Evolutionary conservation across 2,888 invertebrate genomes (phyloP).

Genomic region (Pseudococcus jackbeardsleyi): DNA sequence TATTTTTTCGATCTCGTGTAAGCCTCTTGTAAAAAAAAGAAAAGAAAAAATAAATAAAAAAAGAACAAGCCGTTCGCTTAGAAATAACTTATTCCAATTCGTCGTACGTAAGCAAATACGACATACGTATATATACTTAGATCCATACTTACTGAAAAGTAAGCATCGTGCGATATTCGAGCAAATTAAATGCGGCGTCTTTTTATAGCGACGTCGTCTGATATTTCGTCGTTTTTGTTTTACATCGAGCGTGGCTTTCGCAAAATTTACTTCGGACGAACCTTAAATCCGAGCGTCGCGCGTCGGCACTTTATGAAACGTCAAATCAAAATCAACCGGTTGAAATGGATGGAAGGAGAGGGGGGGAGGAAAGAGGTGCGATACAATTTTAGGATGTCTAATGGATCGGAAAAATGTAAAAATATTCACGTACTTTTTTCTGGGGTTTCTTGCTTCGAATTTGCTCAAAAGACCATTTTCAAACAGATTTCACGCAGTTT

Average conservation of each 20-base stretch:
- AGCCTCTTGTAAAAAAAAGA: constrained; percentile 28
- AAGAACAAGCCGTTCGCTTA: background rate
- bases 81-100: constrained; percentile 20
- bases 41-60: too few relatives aligned
- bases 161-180: background rate
- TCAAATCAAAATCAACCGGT: too few relatives aligned
- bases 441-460: too few relatives aligned
- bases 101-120: background rate
- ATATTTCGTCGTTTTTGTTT: background rate
- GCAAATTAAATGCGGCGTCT: background rate
- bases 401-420: too few relatives aligned
- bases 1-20: constrained; percentile 40
- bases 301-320: too few relatives aligned
- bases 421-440: too few relatives aligned
- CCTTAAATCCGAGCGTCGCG: too few relatives aligned
- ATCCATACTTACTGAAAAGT: background rate
- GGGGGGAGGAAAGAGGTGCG: too few relatives aligned
- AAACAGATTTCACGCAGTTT: too few relatives aligned
- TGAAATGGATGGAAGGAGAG: too few relatives aligned
- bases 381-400: too few relatives aligned
- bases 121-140: background rate
- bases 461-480: too few relatives aligned
- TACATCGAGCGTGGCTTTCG: background rate
- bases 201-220: background rate
- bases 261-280: background rate